phyloP scores from a whole-genome alignment of 2,113 vertebrate species.

The Nothoprocta pentlandii region DNA sequence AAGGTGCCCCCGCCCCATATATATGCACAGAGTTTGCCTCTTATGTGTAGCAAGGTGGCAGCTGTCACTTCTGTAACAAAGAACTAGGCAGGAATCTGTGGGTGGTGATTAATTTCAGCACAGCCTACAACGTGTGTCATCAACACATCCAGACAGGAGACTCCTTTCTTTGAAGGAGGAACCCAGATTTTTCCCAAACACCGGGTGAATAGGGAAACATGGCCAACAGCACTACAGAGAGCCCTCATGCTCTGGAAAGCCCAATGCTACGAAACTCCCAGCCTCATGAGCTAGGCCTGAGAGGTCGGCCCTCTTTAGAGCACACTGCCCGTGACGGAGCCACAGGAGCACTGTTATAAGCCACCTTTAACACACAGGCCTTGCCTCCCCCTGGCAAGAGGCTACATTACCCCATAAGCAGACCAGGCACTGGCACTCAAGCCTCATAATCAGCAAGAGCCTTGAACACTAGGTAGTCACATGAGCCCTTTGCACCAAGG shows the following conservation, averaged over 20 bases:
- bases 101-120: neutral
- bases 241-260: neutral
- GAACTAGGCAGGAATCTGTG: neutral
- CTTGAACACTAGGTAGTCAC: neutral
- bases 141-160: neutral
- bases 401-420: neutral
- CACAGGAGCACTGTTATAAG: neutral
- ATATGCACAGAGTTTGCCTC: neutral
- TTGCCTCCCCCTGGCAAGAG: neutral
- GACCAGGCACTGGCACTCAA: neutral
- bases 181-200: neutral
- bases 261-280: neutral
- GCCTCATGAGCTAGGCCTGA: neutral
- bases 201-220: neutral
- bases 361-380: neutral
- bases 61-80: neutral
- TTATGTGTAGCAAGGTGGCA: neutral
- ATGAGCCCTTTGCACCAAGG: neutral
- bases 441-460: rapidly evolving
- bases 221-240: neutral
- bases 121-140: neutral
- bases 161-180: neutral
- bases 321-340: neutral
- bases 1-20: neutral
- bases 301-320: neutral